These are phyloP conservation scores for Macroteleia sp. DNA, from an alignment of 2,888 invertebrate species.

Conservation along the genomic window DNA sequence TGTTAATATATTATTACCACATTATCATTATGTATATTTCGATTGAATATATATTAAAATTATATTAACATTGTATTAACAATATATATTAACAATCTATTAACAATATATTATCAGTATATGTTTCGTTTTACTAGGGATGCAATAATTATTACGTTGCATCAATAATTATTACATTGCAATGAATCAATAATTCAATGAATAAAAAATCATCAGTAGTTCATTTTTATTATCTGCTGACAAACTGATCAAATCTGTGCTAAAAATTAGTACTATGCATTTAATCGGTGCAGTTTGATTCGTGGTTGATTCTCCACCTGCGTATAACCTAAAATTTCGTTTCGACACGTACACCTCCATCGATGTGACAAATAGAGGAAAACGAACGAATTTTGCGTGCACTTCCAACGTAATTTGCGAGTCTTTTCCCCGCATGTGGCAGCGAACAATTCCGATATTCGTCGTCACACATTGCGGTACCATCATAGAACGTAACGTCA, in stretches of 20 bases:
- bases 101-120: no score
- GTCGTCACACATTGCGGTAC: conserved; percentile 49
- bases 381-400: conserved; percentile 6
- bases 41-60: no score
- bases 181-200: no score
- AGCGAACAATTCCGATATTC: conserved; percentile 38
- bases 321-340: conserved; percentile 7
- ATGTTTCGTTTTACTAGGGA: no score
- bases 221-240: no score
- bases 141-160: no score
- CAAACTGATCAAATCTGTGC: background rate
- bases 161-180: no score
- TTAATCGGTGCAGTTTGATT: conserved; percentile 22
- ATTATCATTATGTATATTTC: no score
- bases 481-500: conserved; percentile 54
- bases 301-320: background rate
- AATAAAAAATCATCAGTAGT: no score
- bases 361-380: conserved; percentile 27
- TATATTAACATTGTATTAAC: no score
- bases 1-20: no score
- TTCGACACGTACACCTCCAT: conserved; percentile 3
- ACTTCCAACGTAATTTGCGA: conserved; percentile 14
- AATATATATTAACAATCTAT: no score
- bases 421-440: conserved; percentile 20
- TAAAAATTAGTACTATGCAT: conserved; percentile 13